Conservation (phyloP, 2,113 vertebrate genomes). For the Haemorhous mexicanus region DNA sequence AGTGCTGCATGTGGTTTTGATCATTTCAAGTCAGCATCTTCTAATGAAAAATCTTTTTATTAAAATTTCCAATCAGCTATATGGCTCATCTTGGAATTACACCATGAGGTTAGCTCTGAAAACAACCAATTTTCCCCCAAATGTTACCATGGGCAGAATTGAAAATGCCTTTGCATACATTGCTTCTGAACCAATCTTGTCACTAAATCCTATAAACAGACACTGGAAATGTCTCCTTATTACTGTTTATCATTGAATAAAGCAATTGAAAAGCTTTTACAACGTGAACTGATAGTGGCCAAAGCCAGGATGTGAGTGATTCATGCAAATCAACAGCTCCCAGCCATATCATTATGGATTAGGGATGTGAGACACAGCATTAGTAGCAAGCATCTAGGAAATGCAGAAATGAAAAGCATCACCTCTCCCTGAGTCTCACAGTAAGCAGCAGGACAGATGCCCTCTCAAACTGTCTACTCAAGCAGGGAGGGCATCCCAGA, state of each 20-base stretch:
- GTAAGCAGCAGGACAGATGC: not conserved
- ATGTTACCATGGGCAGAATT: not conserved
- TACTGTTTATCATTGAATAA: not conserved
- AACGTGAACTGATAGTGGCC: not conserved
- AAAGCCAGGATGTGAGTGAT: not conserved
- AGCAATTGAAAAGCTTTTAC: conserved; percentile 29
- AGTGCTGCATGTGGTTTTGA: not conserved
- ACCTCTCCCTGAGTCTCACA: not conserved
- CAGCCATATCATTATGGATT: not conserved
- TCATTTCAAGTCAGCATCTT: not conserved
- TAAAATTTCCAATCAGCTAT: not conserved
- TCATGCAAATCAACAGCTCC: not conserved
- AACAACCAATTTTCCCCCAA: not conserved
- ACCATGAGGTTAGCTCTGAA: not conserved
- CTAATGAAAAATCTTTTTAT: not conserved
- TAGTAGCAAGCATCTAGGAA: not conserved
- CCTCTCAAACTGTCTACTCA: not conserved
- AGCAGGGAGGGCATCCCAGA: not conserved
- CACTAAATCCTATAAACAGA: conserved; percentile 7
- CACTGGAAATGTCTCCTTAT: not conserved
- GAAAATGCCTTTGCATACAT: not conserved
- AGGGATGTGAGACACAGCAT: not conserved
- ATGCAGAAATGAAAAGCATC: not conserved
- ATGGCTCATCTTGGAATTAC: not conserved
- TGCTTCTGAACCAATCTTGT: not conserved